Base-by-base conservation (phyloP, 2,113 vertebrate genomes). In the Elachura formosa region DNA sequence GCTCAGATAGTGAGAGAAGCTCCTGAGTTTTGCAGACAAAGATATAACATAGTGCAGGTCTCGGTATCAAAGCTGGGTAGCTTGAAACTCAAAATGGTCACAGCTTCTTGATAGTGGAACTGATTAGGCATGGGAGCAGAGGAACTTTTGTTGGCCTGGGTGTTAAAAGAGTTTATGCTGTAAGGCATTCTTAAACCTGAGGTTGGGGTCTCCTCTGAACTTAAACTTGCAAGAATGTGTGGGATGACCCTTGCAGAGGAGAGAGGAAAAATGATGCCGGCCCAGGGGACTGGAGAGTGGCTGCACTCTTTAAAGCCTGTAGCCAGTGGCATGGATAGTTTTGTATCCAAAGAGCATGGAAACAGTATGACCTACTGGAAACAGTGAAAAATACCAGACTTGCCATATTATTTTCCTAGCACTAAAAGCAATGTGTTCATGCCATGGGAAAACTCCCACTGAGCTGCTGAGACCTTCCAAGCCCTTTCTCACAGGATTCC, bases 41-140 rank as follows among this genome's bases (percentile, higher is more conserved):
- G 29, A 20, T 46, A 1, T 40, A 41, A 52, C 4, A 15, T 1
- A 11, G 20, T 1, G 0, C 54, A 61, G 67, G 23, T 5, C 8
- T 80, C 38, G 26, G 19, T 41, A 8, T 11, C 0, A 0, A 79
- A 93, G 43, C 22, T 31, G 11, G 17, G 5, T 24, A 79, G 8
- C 52, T 48, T 52, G 62, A 72, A 87, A 64, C 20, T 49, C 58
- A 45, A 38, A 45, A n/a, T 33, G 31, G 6, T 15, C 14, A 3
- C 9, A 59, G 26, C 36, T 19, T 79, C 25, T 13, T 49, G 17
- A 49, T 64, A 20, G 28, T 40, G n/a, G 71, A 5, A 4, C 22
- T 64, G 28, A 28, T 41, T 4, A 52, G 49, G 3, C 2, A 0
- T 14, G 29, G 25, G 21, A 55, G 19, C 48, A 82, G 36, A 64